A percentile compares a stretch with the other conserved stretches of the same genome.
Conservation (phyloP, 2,888 invertebrate genomes). For the Elegia similella region DNA sequence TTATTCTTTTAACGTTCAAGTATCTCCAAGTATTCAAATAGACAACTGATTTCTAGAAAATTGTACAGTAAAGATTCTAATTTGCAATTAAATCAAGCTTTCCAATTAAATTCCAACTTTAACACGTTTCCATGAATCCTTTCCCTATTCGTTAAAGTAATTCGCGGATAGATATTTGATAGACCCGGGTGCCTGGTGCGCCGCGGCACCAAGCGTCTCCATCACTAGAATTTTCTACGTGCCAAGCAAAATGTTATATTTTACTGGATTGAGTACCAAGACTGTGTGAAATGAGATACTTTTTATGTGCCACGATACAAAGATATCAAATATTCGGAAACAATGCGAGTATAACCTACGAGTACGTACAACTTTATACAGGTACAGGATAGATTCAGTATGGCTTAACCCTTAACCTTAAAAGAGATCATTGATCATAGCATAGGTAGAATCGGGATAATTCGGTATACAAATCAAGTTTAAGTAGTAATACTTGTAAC, state of each 20-base stretch:
- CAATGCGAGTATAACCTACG: too few species aligned
- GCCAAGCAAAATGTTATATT: slow-evolving; percentile 17
- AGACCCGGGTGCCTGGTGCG: slow-evolving; percentile 36
- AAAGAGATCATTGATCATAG: background rate
- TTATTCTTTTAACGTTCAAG: too few species aligned
- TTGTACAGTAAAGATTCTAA: background rate
- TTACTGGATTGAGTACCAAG: background rate
- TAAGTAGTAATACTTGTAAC: too few species aligned
- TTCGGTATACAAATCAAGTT: too few species aligned
- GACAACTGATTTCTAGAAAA: background rate
- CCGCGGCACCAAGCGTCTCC: slow-evolving; percentile 31
- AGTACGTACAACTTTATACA: background rate
- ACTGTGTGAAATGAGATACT: background rate
- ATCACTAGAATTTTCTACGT: slow-evolving; percentile 26
- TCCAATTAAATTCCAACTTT: background rate
- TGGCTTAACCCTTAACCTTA: background rate
- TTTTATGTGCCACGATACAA: background rate
- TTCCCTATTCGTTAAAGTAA: background rate
- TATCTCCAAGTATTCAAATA: too few species aligned
- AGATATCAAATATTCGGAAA: too few species aligned
- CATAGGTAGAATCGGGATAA: too few species aligned
- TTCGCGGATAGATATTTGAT: background rate
- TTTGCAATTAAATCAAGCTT: background rate
- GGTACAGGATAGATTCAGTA: background rate
- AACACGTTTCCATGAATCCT: background rate